Percentiles rank a stretch among this genome's conserved stretches.
Conservation (phyloP, 2,888 invertebrate species). For the Argyra leucocephala region DNA sequence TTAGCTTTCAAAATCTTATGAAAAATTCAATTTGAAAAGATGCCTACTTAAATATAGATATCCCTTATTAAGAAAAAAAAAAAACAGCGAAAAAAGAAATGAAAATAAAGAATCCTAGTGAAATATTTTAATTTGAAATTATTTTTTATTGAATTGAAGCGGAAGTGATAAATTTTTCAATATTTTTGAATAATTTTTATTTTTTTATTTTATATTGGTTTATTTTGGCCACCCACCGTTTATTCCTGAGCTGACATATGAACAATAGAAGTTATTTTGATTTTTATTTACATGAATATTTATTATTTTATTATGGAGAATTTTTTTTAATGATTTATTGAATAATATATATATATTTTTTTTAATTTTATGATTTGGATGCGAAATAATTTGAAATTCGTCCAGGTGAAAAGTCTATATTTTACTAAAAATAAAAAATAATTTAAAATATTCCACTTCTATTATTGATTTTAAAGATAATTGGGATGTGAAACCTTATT, state of each 20-base stretch:
- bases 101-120: too few relatives aligned
- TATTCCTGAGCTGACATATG: too few relatives aligned
- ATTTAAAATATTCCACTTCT: neutral
- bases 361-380: neutral
- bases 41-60: too few relatives aligned
- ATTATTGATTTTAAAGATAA: neutral
- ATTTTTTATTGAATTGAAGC: conserved; percentile 1
- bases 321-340: neutral
- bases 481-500: neutral
- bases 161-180: neutral
- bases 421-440: neutral
- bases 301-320: neutral
- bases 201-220: neutral
- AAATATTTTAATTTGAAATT: neutral
- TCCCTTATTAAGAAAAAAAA: too few relatives aligned
- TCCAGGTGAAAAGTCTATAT: neutral
- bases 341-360: too few relatives aligned
- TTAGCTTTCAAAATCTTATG: too few relatives aligned
- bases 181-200: neutral
- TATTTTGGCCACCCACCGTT: too few relatives aligned
- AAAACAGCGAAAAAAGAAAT: too few relatives aligned
- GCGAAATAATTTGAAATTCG: neutral
- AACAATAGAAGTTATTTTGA: too few relatives aligned
- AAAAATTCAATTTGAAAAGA: too few relatives aligned
- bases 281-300: neutral